These are phyloP conservation scores for Cryptocephalus moraei DNA, from an alignment of 2,888 invertebrate species.

Conservation along the genomic window DNA sequence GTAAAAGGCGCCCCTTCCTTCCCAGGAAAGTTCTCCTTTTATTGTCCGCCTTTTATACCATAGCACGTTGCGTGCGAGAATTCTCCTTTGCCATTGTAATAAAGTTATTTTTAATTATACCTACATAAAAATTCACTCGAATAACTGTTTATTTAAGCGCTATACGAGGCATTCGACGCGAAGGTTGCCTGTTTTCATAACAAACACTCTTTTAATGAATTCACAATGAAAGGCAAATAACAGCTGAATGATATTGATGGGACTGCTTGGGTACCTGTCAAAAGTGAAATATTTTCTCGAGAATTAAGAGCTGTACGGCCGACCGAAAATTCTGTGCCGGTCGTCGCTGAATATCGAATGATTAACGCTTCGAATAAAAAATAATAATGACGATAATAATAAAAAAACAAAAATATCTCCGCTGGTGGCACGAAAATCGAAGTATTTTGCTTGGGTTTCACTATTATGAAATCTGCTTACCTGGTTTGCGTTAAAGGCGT, in stretches of 20 bases:
- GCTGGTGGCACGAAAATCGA: no score
- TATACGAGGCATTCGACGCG: neutral
- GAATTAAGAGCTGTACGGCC: no score
- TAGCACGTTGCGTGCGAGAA: conserved; percentile 8
- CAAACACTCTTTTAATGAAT: neutral
- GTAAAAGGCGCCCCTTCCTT: neutral
- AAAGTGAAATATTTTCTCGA: neutral
- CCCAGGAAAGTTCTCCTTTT: conserved; percentile 9
- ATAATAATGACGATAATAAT: no score
- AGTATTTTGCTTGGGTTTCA: no score
- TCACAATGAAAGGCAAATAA: neutral
- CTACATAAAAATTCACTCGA: conserved; percentile 6
- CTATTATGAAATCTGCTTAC: no score
- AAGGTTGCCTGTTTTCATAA: neutral
- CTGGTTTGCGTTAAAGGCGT: no score
- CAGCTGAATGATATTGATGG: neutral
- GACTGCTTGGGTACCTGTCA: neutral
- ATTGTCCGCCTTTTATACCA: conserved; percentile 7
- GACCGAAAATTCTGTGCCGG: no score
- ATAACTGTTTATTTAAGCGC: neutral
- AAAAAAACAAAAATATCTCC: no score
- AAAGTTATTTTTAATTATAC: conserved; percentile 9
- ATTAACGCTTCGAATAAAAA: no score
- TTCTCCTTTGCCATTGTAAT: conserved; percentile 5
- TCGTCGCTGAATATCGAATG: no score